Conservation (phyloP, 1,140 invertebrate species). For the Drosophila lacertosa region DNA sequence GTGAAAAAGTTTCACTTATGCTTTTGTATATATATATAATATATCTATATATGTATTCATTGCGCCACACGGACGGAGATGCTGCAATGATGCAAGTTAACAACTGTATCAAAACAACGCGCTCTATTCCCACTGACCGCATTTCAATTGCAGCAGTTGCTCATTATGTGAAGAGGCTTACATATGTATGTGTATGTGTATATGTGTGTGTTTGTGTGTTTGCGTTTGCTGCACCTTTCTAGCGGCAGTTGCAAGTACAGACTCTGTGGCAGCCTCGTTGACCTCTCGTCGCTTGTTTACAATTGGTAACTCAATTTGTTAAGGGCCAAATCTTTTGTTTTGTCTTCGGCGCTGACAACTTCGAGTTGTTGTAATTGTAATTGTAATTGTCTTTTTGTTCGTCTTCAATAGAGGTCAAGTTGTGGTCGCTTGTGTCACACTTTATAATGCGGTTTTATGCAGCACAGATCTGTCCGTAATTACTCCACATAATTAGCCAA, state of each 20-base stretch:
- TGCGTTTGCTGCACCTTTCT: slow-evolving; percentile 27
- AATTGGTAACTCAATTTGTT: slow-evolving; percentile 70
- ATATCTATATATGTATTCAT: slow-evolving; percentile 30
- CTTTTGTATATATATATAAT: neutral
- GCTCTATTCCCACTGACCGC: slow-evolving; percentile 47
- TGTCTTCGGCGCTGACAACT: slow-evolving; percentile 40
- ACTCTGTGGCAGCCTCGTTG: slow-evolving; percentile 38
- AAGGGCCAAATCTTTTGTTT: slow-evolving; percentile 57
- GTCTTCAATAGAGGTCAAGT: slow-evolving; percentile 70
- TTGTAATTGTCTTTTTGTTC: slow-evolving; percentile 43
- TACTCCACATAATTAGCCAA: slow-evolving; percentile 4
- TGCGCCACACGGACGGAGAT: slow-evolving; percentile 50
- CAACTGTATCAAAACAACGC: slow-evolving; percentile 36
- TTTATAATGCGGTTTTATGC: slow-evolving; percentile 8
- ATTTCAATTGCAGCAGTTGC: slow-evolving; percentile 18
- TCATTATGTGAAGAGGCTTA: too few species aligned
- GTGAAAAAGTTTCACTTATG: slow-evolving; percentile 78
- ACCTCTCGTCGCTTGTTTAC: slow-evolving; percentile 67
- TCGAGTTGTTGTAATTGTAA: slow-evolving; percentile 29
- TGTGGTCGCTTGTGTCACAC: slow-evolving; percentile 70
- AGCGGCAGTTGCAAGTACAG: slow-evolving; percentile 46
- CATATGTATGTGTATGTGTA: too few species aligned
- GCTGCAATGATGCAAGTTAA: slow-evolving; percentile 35
- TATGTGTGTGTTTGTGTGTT: too few species aligned
- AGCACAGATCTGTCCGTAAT: slow-evolving; percentile 3